A percentile compares a stretch with the other conserved stretches of the same genome.
phyloP scores from a whole-genome alignment of 1,140 invertebrate species.

The Drosophila ambigua region DNA sequence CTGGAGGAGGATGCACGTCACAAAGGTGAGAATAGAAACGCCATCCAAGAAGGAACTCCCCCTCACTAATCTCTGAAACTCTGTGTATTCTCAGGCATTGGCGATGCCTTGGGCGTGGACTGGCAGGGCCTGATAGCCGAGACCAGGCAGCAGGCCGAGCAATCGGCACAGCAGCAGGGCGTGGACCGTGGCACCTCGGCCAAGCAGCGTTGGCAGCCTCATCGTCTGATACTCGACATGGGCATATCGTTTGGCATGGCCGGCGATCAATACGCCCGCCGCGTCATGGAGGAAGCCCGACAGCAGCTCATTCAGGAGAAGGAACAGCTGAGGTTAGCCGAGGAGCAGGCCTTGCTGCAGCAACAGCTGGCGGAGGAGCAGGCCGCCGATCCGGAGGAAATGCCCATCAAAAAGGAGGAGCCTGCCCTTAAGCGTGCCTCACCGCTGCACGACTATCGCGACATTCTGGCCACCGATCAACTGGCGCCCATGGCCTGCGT shows the following conservation, averaged over 20 bases:
- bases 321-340: slow-evolving; percentile 22
- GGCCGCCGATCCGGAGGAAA: neutral
- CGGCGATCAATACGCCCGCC: slow-evolving; percentile 87
- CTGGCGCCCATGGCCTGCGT: slow-evolving; percentile 87
- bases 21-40: slow-evolving; percentile 54
- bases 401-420: neutral
- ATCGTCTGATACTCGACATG: slow-evolving; percentile 88
- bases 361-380: slow-evolving; percentile 4
- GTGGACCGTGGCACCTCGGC: slow-evolving; percentile 85
- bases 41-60: neutral
- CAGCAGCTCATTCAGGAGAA: slow-evolving; percentile 65
- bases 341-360: slow-evolving; percentile 35
- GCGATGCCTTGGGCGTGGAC: slow-evolving; percentile 95
- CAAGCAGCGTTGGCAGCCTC: slow-evolving; percentile 90
- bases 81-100: slow-evolving; percentile 86
- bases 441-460: slow-evolving; percentile 55
- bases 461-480: slow-evolving; percentile 39
- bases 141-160: slow-evolving; percentile 86
- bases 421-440: slow-evolving; percentile 4
- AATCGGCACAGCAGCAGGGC: slow-evolving; percentile 79
- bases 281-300: slow-evolving; percentile 84
- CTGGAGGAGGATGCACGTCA: slow-evolving; percentile 89
- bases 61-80: slow-evolving; percentile 1
- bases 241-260: slow-evolving; percentile 90
- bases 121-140: slow-evolving; percentile 94